These are phyloP conservation scores for Zelostemma sp. DNA, from an alignment of 1,140 invertebrate species.

Conservation along the genomic window DNA sequence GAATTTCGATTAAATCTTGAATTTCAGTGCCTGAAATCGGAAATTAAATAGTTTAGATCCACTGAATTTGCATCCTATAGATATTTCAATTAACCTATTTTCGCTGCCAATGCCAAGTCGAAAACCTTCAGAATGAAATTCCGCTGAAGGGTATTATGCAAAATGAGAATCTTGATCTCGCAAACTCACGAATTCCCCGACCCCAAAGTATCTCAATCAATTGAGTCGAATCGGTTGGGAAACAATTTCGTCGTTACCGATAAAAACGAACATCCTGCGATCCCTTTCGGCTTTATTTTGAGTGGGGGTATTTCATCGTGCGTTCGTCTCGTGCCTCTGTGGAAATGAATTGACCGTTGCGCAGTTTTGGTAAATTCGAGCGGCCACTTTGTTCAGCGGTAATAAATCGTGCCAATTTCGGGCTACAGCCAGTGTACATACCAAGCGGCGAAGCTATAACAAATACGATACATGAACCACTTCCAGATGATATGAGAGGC, in stretches of 20 bases:
- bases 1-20: background rate
- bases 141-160: background rate
- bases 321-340: constrained; percentile 25
- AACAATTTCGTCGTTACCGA: background rate
- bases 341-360: constrained; percentile 33
- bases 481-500: constrained; percentile 45
- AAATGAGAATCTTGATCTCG: background rate
- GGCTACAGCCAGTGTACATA: constrained; percentile 50
- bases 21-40: background rate
- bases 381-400: constrained; percentile 44
- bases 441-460: constrained; percentile 54
- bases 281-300: constrained; percentile 24
- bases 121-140: background rate
- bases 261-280: background rate
- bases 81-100: background rate
- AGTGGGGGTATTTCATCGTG: constrained; percentile 35
- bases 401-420: constrained; percentile 62
- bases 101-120: background rate
- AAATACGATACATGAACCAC: constrained; percentile 60
- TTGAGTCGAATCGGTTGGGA: background rate
- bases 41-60: background rate
- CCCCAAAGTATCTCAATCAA: too few species aligned
- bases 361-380: constrained; percentile 40
- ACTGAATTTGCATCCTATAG: background rate
- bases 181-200: background rate